Base-by-base conservation (phyloP, 2,113 vertebrate genomes). In the Leucopsar rothschildi region DNA sequence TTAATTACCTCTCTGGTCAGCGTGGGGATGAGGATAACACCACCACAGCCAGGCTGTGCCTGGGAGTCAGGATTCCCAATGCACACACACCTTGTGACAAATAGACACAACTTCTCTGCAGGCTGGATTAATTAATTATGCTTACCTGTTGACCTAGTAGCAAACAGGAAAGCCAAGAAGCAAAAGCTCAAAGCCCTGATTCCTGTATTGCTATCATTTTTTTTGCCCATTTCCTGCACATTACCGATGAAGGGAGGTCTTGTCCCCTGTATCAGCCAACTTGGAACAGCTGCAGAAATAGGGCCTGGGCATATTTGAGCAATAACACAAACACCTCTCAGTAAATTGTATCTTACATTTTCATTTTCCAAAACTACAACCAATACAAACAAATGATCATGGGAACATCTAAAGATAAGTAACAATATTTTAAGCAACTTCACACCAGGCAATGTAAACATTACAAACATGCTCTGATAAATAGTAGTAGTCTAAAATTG, bases 11-110 rank as follows among this genome's bases (percentile, higher is more conserved):
- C 21, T 6, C 20, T 56, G 50, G 35, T 23, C 40, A 24, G 4
- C 0, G 9, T 21, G 21, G 50, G 49, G 27, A 21, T 5, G 13
- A 76, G 53, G 5, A 7, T 1, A 1, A 11, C 17, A 18, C 13
- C 40, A 9, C 5, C 35, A 22, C 5, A 73, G 40, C 56, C 55
- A 64, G 60, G 64, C 68, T 69, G 55, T 11, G 33, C 4, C 24
- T 31, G 60, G 31, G 42, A 25, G 25, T 29, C 68, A 57, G 56
- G 57, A 55, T 37, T 78, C 70, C 55, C 8, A 4, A 2, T 2
- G 52, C 35, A 25, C 2, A 11, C 39, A 10, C 0, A 0, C 20
- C 3, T 28, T 29, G 50, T 47, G 52, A 47, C 47, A 83, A 80
- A 45, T 1, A 35, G 9, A n/a, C 7, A 63, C 6, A 42, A 12